Base-by-base conservation (phyloP, 2,888 invertebrate genomes). In the Mythimna loreyi region DNA sequence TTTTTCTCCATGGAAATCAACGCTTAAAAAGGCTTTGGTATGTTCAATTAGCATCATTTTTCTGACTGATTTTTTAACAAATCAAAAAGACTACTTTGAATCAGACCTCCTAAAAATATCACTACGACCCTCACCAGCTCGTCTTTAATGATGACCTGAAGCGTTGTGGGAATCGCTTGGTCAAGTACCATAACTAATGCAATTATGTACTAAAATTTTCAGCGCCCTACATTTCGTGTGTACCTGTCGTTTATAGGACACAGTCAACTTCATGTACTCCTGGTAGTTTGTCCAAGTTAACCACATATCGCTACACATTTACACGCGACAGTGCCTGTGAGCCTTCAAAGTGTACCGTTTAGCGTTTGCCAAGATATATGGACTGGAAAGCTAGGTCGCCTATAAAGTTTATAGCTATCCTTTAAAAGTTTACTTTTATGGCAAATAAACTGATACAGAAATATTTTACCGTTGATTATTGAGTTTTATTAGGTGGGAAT, bases 321-420 rank as follows among this genome's bases (percentile, higher is more conserved):
- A 58, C 57, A 68, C 47, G 76, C 49, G 7, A 75, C 56, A 50
- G 11, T 45, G 75, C 21, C 69, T 57, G 21, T 69, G 69, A 75
- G n/a, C 50, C 68, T 52, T 61, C 60, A 60, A 67, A 59, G 53
- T 59, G 55, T 55, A 25, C 13, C 30, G 23, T 52, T 73, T 57
- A 74, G 2, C 47, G 55, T 28, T 59, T 50, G 47, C 43, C 19
- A 75, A 40, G 33, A 56, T 50, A 30, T 53, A 66, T 58, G 40
- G 33, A 45, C 75, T 59, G 36, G 71, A 57, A 59, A 75, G 59
- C 28, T 59, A 60, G 49, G 45, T 56, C 50, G 50, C 13, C 33
- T 45, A 40, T 50, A 21, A 49, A 50, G 21, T 11, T 50, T 36
- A 43, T 21, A 23, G 11, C 2, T 3, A 30, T 21, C 8, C 21